These are phyloP conservation scores for Esperia sulphurella DNA, from an alignment of 2,888 invertebrate species.

Conservation along the genomic window DNA sequence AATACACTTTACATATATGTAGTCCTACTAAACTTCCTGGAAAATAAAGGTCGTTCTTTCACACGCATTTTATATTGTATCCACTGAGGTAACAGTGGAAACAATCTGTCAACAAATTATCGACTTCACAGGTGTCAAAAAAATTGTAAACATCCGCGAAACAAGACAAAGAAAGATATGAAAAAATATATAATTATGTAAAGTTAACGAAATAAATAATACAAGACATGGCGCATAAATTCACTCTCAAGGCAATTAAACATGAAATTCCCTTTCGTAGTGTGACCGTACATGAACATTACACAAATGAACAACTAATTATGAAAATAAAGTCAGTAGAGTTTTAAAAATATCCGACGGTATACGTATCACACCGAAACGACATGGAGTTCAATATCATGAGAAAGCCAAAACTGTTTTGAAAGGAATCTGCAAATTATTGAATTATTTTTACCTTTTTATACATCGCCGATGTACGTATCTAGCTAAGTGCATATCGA, in stretches of 20 bases:
- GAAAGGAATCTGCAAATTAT: background rate
- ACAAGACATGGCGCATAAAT: background rate
- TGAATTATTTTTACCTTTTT: background rate
- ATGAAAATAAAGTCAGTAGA: background rate
- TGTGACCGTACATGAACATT: background rate
- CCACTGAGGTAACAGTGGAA: background rate
- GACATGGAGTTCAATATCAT: conserved; percentile 28
- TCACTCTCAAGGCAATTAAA: background rate
- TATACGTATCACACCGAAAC: conserved; percentile 19
- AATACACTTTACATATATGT: conserved; percentile 1
- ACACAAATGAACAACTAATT: background rate
- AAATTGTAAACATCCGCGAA: background rate
- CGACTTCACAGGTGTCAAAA: background rate
- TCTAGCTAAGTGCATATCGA: no score
- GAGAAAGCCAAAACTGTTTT: conserved; percentile 26
- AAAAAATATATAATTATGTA: no score
- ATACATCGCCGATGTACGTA: background rate
- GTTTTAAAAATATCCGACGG: background rate
- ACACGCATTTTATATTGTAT: background rate
- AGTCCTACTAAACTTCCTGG: background rate
- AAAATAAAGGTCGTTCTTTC: no score
- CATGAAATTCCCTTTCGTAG: background rate
- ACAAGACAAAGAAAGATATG: background rate
- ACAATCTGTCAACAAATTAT: background rate
- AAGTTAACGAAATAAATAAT: background rate